Evolutionary conservation across 1,140 invertebrate genomes (phyloP).

Genomic region (Pemphigus obesinymphae): DNA sequence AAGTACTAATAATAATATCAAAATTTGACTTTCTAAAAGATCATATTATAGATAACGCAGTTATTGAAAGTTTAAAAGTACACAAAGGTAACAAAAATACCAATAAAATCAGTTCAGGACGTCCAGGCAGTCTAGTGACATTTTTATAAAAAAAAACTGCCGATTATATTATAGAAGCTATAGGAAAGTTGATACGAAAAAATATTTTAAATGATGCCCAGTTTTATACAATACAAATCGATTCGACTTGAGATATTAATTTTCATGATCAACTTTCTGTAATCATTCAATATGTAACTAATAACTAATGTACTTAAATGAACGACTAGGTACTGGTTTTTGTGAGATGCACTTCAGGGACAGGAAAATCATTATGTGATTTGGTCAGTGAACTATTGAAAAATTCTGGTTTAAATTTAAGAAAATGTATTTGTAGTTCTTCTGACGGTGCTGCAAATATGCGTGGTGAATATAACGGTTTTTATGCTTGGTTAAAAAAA

Average conservation of each 20-base stretch:
- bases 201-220: too few relatives aligned
- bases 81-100: too few relatives aligned
- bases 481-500: background rate
- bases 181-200: too few relatives aligned
- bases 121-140: too few relatives aligned
- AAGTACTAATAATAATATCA: too few relatives aligned
- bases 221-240: too few relatives aligned
- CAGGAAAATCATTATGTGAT: background rate
- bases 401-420: background rate
- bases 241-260: background rate
- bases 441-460: background rate
- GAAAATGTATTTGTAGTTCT: background rate
- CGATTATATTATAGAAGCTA: too few relatives aligned
- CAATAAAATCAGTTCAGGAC: too few relatives aligned
- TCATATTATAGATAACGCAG: too few relatives aligned
- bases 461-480: background rate
- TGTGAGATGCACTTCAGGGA: background rate
- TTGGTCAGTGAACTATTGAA: background rate
- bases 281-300: background rate
- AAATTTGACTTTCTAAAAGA: too few relatives aligned
- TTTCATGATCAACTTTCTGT: background rate
- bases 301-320: background rate
- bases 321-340: background rate
- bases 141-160: too few relatives aligned
- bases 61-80: too few relatives aligned